Evolutionary conservation across 1,140 invertebrate species (phyloP), one percentile per base, ranked within the genome.

Genomic region (Drosophila bocki): DNA sequence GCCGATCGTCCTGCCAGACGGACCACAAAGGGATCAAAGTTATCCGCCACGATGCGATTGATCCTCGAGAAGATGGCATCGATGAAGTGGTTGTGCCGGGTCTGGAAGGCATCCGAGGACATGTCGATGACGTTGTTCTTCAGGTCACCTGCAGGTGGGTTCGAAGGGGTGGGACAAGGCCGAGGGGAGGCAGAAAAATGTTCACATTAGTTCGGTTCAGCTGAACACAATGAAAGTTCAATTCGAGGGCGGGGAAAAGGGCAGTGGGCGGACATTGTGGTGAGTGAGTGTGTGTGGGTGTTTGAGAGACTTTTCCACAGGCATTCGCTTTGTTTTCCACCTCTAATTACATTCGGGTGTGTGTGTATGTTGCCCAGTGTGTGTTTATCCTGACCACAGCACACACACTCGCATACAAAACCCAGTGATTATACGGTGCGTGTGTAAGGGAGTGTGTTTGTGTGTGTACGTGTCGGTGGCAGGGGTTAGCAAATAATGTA

Each of bases 21-120:
- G 0, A 97, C 96, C 50, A 95, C 96, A 41, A 97, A 96, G 1
- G 97, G 96, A 91, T 97, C 96, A 87, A 97, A 97, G 48, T 96
- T 96, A 48, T 95, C 94, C 12, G 95, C 94, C 50, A 97, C 92
- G 51, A 97, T 96, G 75, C 95, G 95, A 92, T 97, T 97, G 90
- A 97, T 97, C 68, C 96, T 94, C 32, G 94, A 95, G 47, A 97
- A 94, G 75, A 97, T 96, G 74, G 95, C 96, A 91, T 97, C 97
- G 39, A 97, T 95, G 90, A 97, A 97, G 76, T 95, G 95, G 93
- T 97, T 97, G 93, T 97, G 91, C 3, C 91, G 91, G 45, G 86
- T 86, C 59, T 92, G 91, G 79, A 92, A 92, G 33, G 85, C 91
- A 61, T 92, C 91, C 65, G 77, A 82, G n/a, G 85, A 82, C 91